Evolutionary conservation across 2,113 vertebrate species (phyloP), one percentile per base, ranked within the genome.

Genomic region (Hoplias malabaricus): DNA sequence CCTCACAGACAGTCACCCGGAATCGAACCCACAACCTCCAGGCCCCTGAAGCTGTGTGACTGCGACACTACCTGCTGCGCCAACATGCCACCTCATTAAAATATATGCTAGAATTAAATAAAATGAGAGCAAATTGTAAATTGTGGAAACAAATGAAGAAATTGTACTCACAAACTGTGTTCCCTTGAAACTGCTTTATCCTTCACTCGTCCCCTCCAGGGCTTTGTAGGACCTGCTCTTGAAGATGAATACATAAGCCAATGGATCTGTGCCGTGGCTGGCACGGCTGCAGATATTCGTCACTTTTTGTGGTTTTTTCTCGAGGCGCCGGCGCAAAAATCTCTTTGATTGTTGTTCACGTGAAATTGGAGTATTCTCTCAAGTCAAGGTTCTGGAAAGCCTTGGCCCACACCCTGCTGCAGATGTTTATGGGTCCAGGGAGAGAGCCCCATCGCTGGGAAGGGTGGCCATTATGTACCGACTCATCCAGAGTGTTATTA

Each of bases 401-500:
- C 56, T 57, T 31, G 50, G 67, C 53, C 34, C 46, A 56, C 38
- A 56, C 69, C 65, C 53, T 63, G 12, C 68, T 57, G 56, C 69
- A 59, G 68, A 81, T 53, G 5, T 66, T 69, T 78, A 74, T 34
- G 42, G 53, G 69, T 68, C 76, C 43, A 0, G 33, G 2, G 76
- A 78, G 76, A 78, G 38, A 27, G 50, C 67, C 69, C 57, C 70
- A 69, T 74, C 77, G 78, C 29, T 71, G 69, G 70, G 46, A 72
- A 70, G 78, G 56, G 27, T 33, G 42, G 65, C 76, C 46, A 43
- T 71, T 71, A 81, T 66, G 31, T 21, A 80, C 33, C 73, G 53
- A 38, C 56, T 62, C 38, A 42, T 72, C 71, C n/a, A 59, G 66
- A 81, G 73, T 70, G 65, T 79, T 73, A 80, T 80, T 84, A 71